A percentile compares a stretch with the other conserved stretches of the same genome.
Conservation (phyloP, 2,888 invertebrate species). For the Platerodrilus igneus region DNA sequence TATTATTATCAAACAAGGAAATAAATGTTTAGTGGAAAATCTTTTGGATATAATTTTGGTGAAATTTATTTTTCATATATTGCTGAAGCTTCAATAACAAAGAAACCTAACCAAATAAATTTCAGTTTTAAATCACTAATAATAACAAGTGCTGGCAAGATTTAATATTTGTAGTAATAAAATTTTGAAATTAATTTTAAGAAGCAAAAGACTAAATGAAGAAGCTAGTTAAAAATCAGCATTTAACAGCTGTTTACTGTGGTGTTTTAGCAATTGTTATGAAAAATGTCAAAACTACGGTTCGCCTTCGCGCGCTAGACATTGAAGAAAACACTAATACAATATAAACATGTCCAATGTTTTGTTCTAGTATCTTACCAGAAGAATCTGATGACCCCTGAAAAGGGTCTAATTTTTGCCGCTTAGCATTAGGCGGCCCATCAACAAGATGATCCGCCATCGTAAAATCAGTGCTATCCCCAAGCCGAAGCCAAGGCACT, state of each 20-base stretch:
- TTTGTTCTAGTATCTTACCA: constrained; percentile 56
- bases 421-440: constrained; percentile 90
- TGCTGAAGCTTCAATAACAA: too few relatives aligned
- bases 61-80: too few relatives aligned
- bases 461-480: constrained; percentile 42
- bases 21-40: too few relatives aligned
- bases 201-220: constrained; percentile 25
- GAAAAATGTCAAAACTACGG: constrained; percentile 35
- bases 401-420: constrained; percentile 86
- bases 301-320: constrained; percentile 43
- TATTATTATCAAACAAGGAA: too few relatives aligned
- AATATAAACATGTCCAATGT: constrained; percentile 24
- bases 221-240: too few relatives aligned
- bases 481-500: constrained; percentile 60
- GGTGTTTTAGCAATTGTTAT: constrained; percentile 32
- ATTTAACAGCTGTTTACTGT: constrained; percentile 34
- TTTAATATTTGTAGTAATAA: constrained; percentile 13
- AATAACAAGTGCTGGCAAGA: constrained; percentile 11
- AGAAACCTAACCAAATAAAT: too few relatives aligned
- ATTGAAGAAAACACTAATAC: constrained; percentile 37
- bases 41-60: too few relatives aligned
- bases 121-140: too few relatives aligned
- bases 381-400: constrained; percentile 76
- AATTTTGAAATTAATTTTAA: constrained; percentile 12
- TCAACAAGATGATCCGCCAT: constrained; percentile 95